These are phyloP conservation scores for Endomychus coccineus DNA, from an alignment of 2,888 invertebrate genomes.

Conservation along the genomic window DNA sequence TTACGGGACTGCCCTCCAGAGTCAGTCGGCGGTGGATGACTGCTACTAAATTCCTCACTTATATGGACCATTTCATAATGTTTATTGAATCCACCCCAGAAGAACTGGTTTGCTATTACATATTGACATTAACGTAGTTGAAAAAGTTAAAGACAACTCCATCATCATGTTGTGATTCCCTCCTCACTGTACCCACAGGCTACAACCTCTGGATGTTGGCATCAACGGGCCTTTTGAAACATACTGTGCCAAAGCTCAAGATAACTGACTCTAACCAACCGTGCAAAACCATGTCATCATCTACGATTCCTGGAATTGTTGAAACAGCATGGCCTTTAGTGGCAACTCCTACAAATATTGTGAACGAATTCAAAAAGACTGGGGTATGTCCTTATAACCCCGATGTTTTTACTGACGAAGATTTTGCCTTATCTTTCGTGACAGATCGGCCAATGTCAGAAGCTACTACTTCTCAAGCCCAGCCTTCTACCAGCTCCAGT, in stretches of 20 bases:
- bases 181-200: slow-evolving; percentile 23
- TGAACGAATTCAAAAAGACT: slow-evolving; percentile 21
- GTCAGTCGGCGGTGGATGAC: slow-evolving; percentile 33
- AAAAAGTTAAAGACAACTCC: too few relatives aligned
- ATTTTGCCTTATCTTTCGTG: slow-evolving; percentile 16
- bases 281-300: slow-evolving; percentile 19
- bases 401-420: slow-evolving; percentile 14
- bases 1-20: slow-evolving; percentile 26
- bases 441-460: too few relatives aligned
- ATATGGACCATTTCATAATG: slow-evolving; percentile 29
- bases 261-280: slow-evolving; percentile 21
- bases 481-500: too few relatives aligned
- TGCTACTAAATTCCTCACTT: slow-evolving; percentile 23
- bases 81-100: slow-evolving; percentile 16
- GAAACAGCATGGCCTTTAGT: slow-evolving; percentile 21
- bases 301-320: slow-evolving; percentile 24
- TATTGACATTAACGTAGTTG: slow-evolving; percentile 24
- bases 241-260: too few relatives aligned
- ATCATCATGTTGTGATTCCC: slow-evolving; percentile 27
- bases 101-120: slow-evolving; percentile 25
- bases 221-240: slow-evolving; percentile 22
- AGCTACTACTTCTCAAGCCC: too few relatives aligned
- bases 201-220: slow-evolving; percentile 25
- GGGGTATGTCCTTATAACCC: slow-evolving; percentile 22
- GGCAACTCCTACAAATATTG: slow-evolving; percentile 13